These are phyloP conservation scores for Frieseomelitta varia DNA, from an alignment of 1,140 invertebrate genomes.

Conservation along the genomic window DNA sequence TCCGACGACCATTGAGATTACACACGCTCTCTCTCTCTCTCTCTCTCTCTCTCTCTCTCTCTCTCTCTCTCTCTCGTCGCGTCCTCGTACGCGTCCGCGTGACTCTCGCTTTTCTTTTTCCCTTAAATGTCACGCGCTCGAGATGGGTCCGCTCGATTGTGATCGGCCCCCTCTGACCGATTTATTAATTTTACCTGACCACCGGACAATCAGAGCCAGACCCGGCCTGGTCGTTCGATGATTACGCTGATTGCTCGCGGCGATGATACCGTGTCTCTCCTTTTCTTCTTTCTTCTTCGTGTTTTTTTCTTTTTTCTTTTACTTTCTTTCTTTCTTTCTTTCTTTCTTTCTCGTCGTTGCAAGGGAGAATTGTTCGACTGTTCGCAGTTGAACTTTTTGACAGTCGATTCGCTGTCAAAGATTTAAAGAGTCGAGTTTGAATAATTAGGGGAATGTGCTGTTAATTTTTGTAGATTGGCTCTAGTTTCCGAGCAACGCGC, in stretches of 20 bases:
- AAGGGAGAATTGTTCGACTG: no score
- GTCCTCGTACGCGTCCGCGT: background rate
- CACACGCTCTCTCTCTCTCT: slow-evolving; percentile 64
- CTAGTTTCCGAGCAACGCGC: no score
- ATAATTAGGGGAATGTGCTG: no score
- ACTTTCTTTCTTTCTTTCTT: no score
- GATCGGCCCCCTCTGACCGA: slow-evolving; percentile 29
- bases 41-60: no score
- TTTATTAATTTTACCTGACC: slow-evolving; percentile 48
- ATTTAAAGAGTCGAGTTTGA: no score
- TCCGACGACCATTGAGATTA: slow-evolving; percentile 76
- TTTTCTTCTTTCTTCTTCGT: background rate
- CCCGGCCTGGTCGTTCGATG: slow-evolving; percentile 17
- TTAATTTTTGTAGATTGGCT: no score
- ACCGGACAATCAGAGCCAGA: slow-evolving; percentile 33
- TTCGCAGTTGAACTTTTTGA: background rate
- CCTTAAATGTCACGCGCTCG: slow-evolving; percentile 70
- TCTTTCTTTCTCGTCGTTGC: background rate
- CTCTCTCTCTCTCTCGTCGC: slow-evolving; percentile 56
- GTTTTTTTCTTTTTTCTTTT: background rate
- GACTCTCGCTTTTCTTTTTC: slow-evolving; percentile 62
- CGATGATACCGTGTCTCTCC: background rate
- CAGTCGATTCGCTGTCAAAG: background rate
- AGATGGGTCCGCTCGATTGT: slow-evolving; percentile 38
- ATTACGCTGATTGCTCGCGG: slow-evolving; percentile 27